Evolutionary conservation across 2,113 vertebrate genomes (phyloP), one percentile per base, ranked within the genome.

Genomic region (Proteles cristata): DNA sequence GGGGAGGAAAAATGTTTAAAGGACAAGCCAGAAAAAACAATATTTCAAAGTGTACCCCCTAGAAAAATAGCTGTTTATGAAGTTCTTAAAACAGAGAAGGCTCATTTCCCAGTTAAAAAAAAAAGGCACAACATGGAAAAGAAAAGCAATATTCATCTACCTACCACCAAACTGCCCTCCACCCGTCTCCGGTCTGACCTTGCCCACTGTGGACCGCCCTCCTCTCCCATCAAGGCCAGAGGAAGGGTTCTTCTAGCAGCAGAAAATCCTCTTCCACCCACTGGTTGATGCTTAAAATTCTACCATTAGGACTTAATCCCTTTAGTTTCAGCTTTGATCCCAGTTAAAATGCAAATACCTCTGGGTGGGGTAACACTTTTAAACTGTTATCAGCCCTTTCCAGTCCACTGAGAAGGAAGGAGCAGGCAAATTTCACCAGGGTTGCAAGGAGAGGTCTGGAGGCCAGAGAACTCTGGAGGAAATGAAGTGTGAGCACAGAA

Each of bases 281-380:
- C 92, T 84, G 90, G 39, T 87, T 96, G 95, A 90, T 74, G 92
- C 92, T 96, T 92, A 84, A 90, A 96, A 97, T 95, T 97, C 88
- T 95, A 69, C 96, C 88, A 94, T 98, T 97, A 96, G 61, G 79
- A 95, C 74, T 77, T 98, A 98, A 97, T 97, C 97, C 90, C 90
- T 96, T 98, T 98, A 63, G 97, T 96, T 96, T 97, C 95, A 94
- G 97, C 93, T 98, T 96, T 98, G 98, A 98, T 98, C 93, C 94
- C 81, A 66, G 97, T 94, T 94, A 97, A 97, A 96, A 98, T 97
- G 96, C 94, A 97, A 97, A 97, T 91, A 96, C n/a, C 94, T 94
- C 92, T 96, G 94, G 69, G 95, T 96, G 88, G 96, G 93, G 95
- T 87, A 25, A 90, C 65, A 83, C 66, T 82, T 68, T 58, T 85